phyloP scores from a whole-genome alignment of 1,140 invertebrate genomes.

The Bicyclus anynana region DNA sequence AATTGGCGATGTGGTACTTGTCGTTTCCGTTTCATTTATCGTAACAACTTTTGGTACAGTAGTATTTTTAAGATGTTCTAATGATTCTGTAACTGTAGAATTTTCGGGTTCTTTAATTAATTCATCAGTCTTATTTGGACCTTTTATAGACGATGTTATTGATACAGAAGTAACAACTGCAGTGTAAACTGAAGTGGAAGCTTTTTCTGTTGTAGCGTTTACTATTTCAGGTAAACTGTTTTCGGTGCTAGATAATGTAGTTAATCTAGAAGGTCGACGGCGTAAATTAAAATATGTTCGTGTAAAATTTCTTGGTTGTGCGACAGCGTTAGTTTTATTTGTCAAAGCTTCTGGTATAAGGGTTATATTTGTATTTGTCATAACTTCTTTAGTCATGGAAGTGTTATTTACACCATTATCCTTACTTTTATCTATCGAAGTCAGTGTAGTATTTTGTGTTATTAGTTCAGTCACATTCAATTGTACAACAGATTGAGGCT shows the following conservation, averaged over 20 bases:
- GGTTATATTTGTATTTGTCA: conserved; percentile 29
- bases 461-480: conserved; percentile 51
- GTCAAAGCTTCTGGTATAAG: conserved; percentile 28
- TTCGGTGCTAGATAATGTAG: conserved; percentile 51
- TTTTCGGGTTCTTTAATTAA: conserved; percentile 40
- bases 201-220: conserved; percentile 61
- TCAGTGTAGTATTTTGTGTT: conserved; percentile 43
- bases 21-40: conserved; percentile 50
- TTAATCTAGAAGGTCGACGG: conserved; percentile 52
- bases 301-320: conserved; percentile 51
- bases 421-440: conserved; percentile 37
- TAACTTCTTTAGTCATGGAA: conserved; percentile 26
- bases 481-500: conserved; percentile 36
- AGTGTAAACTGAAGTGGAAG: conserved; percentile 70
- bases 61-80: conserved; percentile 32
- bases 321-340: conserved; percentile 37
- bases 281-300: conserved; percentile 60
- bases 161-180: conserved; percentile 76
- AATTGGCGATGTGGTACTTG: conserved; percentile 30
- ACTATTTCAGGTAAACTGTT: conserved; percentile 27
- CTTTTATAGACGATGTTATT: conserved; percentile 72
- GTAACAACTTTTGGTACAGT: conserved; percentile 32
- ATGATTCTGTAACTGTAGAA: conserved; percentile 30
- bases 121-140: conserved; percentile 62
- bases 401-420: conserved; percentile 31